Evolutionary conservation across 53 echinoderm and acorn worm genomes (phyloP).

Genomic region (Luidia sarsii): DNA sequence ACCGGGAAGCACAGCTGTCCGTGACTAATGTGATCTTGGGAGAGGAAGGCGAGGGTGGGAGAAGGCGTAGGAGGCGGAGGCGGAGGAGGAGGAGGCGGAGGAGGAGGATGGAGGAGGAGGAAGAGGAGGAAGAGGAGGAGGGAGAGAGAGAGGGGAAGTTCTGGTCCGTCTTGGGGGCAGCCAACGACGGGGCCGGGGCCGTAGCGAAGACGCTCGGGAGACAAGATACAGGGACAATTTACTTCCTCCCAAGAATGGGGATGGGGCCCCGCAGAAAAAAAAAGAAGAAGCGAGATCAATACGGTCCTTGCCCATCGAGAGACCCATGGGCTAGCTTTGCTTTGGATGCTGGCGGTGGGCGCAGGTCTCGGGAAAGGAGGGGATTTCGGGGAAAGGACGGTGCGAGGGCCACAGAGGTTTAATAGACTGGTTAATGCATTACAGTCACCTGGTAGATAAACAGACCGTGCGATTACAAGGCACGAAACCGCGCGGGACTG

Average conservation of each 20-base stretch:
- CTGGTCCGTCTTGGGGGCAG: too few species aligned
- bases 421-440: background rate
- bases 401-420: background rate
- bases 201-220: constrained; percentile 25
- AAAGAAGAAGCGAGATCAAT: constrained; percentile 1
- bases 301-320: background rate
- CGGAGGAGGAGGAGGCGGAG: background rate
- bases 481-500: background rate
- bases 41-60: constrained; percentile 3
- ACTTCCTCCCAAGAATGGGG: background rate
- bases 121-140: background rate
- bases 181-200: too few species aligned
- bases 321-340: background rate
- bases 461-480: background rate
- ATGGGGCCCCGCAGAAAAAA: background rate
- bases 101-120: background rate
- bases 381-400: background rate
- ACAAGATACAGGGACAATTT: constrained; percentile 32
- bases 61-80: background rate
- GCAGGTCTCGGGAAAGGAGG: background rate
- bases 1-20: constrained; percentile 9
- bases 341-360: background rate
- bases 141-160: too few species aligned
- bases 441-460: background rate
- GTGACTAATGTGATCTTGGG: constrained; percentile 32